A percentile compares a stretch with the other conserved stretches of the same genome.
Evolutionary conservation across 2,888 invertebrate genomes (phyloP).

Genomic region (Liposcelis brunnea): DNA sequence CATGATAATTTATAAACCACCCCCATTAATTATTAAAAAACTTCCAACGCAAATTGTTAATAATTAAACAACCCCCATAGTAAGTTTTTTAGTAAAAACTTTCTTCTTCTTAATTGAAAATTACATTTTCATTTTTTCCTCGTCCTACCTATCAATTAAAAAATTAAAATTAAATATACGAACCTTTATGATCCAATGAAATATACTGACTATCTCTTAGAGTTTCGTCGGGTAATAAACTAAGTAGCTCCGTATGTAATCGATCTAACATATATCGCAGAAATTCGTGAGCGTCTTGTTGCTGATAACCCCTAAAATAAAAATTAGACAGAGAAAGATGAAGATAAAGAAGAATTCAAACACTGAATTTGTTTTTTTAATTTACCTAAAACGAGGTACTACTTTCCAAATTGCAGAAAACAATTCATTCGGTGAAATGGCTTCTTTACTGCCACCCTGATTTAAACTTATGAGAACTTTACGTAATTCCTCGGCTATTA

Average conservation of each 20-base stretch:
- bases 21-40: no score
- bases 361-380: neutral
- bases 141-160: no score
- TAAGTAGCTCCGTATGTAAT: conserved; percentile 54
- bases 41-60: no score
- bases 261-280: conserved; percentile 66
- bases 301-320: conserved; percentile 49
- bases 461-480: conserved; percentile 56
- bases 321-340: neutral
- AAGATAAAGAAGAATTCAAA: neutral
- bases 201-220: conserved; percentile 29
- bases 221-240: conserved; percentile 38
- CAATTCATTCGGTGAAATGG: conserved; percentile 63
- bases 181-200: conserved; percentile 29
- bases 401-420: conserved; percentile 73
- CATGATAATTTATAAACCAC: no score
- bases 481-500: conserved; percentile 61
- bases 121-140: no score
- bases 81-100: no score
- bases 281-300: conserved; percentile 77
- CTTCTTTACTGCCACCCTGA: conserved; percentile 51
- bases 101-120: no score
- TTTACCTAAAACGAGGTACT: conserved; percentile 52
- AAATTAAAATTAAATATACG: neutral
- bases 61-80: no score